A percentile compares a stretch with the other conserved stretches of the same genome.
Conservation (phyloP, 2,888 invertebrate species). For the Cylloceria caligata region DNA sequence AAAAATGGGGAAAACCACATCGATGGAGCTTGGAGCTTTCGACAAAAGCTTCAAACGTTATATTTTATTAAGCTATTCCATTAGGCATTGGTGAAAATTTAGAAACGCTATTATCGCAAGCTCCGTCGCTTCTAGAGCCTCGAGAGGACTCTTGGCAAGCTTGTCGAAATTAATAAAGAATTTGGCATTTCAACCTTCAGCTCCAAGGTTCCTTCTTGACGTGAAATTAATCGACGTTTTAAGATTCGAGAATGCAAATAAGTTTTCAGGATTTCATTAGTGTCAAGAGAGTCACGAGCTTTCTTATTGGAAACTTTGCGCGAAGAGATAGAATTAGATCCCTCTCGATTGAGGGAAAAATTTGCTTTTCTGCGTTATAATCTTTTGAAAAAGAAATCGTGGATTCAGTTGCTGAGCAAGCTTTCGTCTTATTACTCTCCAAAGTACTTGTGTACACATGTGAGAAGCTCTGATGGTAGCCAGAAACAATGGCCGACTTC, state of each 20-base stretch:
- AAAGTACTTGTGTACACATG: background rate
- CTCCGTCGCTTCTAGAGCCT: background rate
- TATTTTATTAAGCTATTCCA: no score
- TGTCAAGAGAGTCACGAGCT: background rate
- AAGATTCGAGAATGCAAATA: constrained; percentile 26
- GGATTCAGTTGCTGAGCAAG: background rate
- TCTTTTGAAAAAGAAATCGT: background rate
- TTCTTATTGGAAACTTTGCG: background rate
- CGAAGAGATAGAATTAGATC: background rate
- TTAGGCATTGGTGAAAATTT: background rate
- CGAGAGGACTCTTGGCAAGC: constrained; percentile 28
- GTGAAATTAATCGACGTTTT: constrained; percentile 28
- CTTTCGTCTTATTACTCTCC: background rate
- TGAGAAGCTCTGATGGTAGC: background rate
- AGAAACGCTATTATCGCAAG: background rate
- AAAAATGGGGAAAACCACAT: no score
- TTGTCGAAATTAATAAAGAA: constrained; percentile 20
- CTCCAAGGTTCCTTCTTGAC: background rate
- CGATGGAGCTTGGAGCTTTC: no score
- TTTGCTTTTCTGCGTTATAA: background rate
- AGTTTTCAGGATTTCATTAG: constrained; percentile 32
- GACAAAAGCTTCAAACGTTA: no score
- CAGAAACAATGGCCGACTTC: background rate
- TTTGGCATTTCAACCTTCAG: background rate
- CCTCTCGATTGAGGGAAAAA: background rate